These are phyloP conservation scores for Heliornis fulica DNA, from an alignment of 2,113 vertebrate genomes.

Conservation along the genomic window DNA sequence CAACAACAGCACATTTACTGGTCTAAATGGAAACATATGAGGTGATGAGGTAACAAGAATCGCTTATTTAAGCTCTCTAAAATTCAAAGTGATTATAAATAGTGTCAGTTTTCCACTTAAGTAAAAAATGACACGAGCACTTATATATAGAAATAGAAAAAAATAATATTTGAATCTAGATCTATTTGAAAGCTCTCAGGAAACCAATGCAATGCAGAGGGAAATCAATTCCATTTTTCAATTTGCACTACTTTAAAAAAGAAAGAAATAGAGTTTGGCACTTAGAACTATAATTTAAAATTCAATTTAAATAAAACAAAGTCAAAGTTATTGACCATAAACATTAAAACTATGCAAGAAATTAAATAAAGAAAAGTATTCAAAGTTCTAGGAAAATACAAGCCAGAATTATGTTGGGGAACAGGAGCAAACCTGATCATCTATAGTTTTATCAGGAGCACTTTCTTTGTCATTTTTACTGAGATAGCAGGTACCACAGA, in stretches of 20 bases:
- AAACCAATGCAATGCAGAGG: not conserved
- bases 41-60: not conserved
- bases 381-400: not conserved
- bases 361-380: not conserved
- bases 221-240: not conserved
- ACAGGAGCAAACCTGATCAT: not conserved
- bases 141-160: not conserved
- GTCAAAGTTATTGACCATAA: not conserved
- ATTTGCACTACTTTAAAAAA: not conserved
- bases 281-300: not conserved
- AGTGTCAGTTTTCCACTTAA: not conserved
- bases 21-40: not conserved
- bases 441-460: not conserved
- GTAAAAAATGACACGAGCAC: not conserved
- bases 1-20: not conserved
- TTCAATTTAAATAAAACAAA: not conserved
- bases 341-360: not conserved
- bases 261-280: not conserved
- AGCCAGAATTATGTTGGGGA: not conserved
- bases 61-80: not conserved
- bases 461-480: not conserved
- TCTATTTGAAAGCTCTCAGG: not conserved
- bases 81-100: not conserved
- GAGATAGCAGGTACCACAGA: not conserved
- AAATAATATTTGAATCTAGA: not conserved